Percentiles rank a stretch among this genome's conserved stretches.
Conservation (phyloP, 2,113 vertebrate genomes). For the Micromys minutus region DNA sequence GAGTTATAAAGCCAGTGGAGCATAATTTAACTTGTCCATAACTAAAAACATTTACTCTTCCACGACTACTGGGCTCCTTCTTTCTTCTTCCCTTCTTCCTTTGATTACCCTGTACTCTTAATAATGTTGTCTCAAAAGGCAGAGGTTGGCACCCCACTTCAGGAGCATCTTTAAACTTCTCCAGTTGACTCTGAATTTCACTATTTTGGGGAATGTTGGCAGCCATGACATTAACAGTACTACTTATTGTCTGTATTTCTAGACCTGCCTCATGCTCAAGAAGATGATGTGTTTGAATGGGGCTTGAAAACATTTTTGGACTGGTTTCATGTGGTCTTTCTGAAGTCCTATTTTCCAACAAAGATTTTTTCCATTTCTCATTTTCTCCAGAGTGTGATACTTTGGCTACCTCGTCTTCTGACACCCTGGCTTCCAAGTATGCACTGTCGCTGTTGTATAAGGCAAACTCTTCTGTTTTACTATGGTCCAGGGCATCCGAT, state of each 20-base stretch:
- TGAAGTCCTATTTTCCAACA: slow-evolving; percentile 54
- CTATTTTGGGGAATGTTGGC: neutral
- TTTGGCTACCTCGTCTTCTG: slow-evolving; percentile 67
- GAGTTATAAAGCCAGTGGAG: slow-evolving; percentile 75
- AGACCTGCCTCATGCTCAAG: slow-evolving; percentile 49
- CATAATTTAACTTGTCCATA: slow-evolving; percentile 69
- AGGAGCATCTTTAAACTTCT: slow-evolving; percentile 66
- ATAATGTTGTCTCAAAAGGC: slow-evolving; percentile 50
- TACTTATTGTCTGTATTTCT: slow-evolving; percentile 63
- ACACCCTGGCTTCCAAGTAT: slow-evolving; percentile 56
- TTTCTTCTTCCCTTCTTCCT: slow-evolving; percentile 41
- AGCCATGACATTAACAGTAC: neutral
- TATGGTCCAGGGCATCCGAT: slow-evolving; percentile 9
- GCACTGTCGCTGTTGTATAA: slow-evolving; percentile 59
- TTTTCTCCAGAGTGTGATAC: slow-evolving; percentile 48
- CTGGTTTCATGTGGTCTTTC: slow-evolving; percentile 34
- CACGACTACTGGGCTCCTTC: slow-evolving; percentile 3
- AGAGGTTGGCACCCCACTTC: slow-evolving; percentile 43
- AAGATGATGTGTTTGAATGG: slow-evolving; percentile 54
- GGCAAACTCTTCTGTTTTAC: slow-evolving; percentile 32
- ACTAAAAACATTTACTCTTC: slow-evolving; percentile 48
- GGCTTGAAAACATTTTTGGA: slow-evolving; percentile 65
- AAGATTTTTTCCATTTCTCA: slow-evolving; percentile 51
- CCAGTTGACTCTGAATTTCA: neutral
- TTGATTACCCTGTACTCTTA: slow-evolving; percentile 4